Conservation (phyloP, 2,113 vertebrate genomes). For the Raphicerus campestris region DNA sequence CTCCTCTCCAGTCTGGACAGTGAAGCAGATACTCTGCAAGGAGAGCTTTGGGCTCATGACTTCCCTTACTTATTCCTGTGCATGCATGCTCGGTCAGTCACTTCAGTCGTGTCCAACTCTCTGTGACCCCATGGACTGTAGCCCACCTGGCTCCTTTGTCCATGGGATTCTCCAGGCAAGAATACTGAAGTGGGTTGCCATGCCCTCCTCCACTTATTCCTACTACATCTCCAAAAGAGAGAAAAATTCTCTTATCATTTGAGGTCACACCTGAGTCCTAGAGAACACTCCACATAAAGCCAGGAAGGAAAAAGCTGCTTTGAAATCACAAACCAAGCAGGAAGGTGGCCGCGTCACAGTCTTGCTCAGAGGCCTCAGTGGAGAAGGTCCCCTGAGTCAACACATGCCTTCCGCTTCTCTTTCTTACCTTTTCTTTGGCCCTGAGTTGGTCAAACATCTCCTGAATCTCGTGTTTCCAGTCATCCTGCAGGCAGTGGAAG, state of each 20-base stretch:
- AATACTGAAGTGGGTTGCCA: background rate
- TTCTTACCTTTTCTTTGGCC: conserved; percentile 94
- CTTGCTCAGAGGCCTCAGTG: background rate
- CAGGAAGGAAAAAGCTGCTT: background rate
- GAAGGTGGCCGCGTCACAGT: background rate
- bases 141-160: background rate
- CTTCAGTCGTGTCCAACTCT: background rate
- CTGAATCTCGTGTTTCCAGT: conserved; percentile 98
- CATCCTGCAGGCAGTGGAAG: conserved; percentile 97
- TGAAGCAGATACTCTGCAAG: background rate
- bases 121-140: background rate
- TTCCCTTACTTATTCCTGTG: background rate
- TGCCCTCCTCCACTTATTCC: background rate
- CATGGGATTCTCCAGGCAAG: background rate
- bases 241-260: background rate
- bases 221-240: background rate
- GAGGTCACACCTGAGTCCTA: background rate
- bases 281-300: background rate
- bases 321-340: background rate
- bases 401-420: background rate
- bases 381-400: background rate
- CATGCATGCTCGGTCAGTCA: accelerated
- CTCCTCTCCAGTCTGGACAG: background rate
- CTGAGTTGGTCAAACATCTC: conserved; percentile 98
- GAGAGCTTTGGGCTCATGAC: background rate